Percentiles rank a stretch among this genome's conserved stretches.
These are phyloP conservation scores for Pheosia tremula DNA, from an alignment of 2,888 invertebrate genomes.

Conservation along the genomic window DNA sequence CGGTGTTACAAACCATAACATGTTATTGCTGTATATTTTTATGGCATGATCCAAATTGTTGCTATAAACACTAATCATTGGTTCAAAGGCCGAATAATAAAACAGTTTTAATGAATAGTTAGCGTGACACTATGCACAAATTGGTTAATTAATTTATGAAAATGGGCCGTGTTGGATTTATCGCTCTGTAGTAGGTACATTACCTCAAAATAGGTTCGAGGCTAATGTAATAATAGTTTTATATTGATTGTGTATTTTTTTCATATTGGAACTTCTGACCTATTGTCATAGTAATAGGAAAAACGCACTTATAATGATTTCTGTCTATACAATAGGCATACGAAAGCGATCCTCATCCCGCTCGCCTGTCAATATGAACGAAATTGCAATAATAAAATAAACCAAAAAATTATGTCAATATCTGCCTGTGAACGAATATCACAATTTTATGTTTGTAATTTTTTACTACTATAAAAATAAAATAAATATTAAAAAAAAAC, in stretches of 20 bases:
- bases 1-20: not conserved
- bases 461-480: no score
- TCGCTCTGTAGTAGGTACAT: constrained; percentile 9
- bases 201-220: not conserved
- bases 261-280: no score
- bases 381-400: no score
- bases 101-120: constrained; percentile 42
- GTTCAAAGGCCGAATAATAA: constrained; percentile 15
- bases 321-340: no score
- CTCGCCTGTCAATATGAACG: no score
- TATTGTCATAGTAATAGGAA: no score
- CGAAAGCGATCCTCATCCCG: no score
- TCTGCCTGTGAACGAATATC: no score
- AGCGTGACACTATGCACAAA: constrained; percentile 47
- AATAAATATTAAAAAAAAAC: no score
- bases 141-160: constrained; percentile 28
- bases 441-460: no score
- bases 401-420: no score
- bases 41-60: not conserved
- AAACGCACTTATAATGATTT: no score
- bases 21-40: not conserved
- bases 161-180: constrained; percentile 15
- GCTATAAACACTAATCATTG: constrained; percentile 3
- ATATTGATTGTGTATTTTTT: not conserved
- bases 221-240: not conserved